Percentiles rank a stretch among this genome's conserved stretches.
These are phyloP conservation scores for Philhelius pedissequus DNA, from an alignment of 2,888 invertebrate species.

Conservation along the genomic window DNA sequence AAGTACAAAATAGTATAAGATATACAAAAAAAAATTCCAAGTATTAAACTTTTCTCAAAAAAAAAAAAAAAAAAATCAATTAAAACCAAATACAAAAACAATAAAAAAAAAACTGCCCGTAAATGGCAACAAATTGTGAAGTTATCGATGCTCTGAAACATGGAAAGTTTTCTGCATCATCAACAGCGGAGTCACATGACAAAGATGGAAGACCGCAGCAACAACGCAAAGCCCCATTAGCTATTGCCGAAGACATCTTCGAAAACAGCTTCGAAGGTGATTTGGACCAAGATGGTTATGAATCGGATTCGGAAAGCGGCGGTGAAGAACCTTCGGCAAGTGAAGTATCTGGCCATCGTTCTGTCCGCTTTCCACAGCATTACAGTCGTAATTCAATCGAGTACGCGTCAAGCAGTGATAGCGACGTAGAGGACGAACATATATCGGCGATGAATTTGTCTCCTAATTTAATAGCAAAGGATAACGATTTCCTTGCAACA, in stretches of 20 bases:
- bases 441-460: slow-evolving; percentile 70
- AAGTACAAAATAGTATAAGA: slow-evolving; percentile 55
- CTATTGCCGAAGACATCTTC: slow-evolving; percentile 75
- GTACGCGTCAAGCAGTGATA: slow-evolving; percentile 73
- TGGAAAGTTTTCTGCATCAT: slow-evolving; percentile 17
- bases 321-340: slow-evolving; percentile 69
- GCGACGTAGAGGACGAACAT: slow-evolving; percentile 70
- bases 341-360: slow-evolving; percentile 19
- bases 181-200: slow-evolving; percentile 66
- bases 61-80: not conserved
- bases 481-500: slow-evolving; percentile 73
- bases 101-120: not conserved
- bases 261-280: slow-evolving; percentile 76
- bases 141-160: slow-evolving; percentile 69
- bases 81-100: not conserved
- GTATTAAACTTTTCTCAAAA: not conserved
- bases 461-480: slow-evolving; percentile 70
- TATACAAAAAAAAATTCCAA: slow-evolving; percentile 18
- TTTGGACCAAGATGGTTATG: slow-evolving; percentile 77
- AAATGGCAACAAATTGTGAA: slow-evolving; percentile 76
- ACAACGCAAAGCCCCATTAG: not conserved
- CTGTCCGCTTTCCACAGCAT: slow-evolving; percentile 70
- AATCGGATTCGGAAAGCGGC: slow-evolving; percentile 75
- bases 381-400: slow-evolving; percentile 72
- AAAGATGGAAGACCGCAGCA: slow-evolving; percentile 15